These are phyloP conservation scores for Trididemnum clinides DNA, from an alignment of 23 tunicate genomes.

Conservation along the genomic window DNA sequence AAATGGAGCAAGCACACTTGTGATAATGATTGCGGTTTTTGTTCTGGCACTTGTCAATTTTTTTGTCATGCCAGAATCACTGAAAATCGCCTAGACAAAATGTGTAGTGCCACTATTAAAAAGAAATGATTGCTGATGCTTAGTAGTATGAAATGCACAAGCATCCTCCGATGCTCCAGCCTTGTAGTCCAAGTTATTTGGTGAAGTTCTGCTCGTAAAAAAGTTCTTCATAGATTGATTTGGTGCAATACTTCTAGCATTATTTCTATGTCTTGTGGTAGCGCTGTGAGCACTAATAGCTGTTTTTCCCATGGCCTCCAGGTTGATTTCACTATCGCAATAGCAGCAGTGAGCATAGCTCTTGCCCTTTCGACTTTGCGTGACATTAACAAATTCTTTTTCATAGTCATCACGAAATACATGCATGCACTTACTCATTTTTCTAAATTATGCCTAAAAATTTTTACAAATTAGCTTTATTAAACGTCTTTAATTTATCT, in stretches of 20 bases:
- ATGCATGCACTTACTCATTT: slow-evolving; percentile 1
- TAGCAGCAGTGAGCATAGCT: background rate
- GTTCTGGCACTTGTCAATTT: slow-evolving; percentile 1
- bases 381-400: background rate
- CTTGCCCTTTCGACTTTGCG: slow-evolving; percentile 12
- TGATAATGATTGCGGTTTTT: slow-evolving; percentile 22
- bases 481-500: too few species aligned
- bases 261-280: background rate
- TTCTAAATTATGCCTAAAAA: too few species aligned
- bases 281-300: background rate
- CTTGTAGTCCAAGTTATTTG: background rate
- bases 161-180: slow-evolving; percentile 41
- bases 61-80: slow-evolving; percentile 5
- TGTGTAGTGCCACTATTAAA: slow-evolving; percentile 43
- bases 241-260: background rate
- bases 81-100: slow-evolving; percentile 17
- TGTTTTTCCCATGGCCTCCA: background rate
- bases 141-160: slow-evolving; percentile 45
- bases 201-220: background rate
- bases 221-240: slow-evolving; percentile 9
- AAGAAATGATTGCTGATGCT: slow-evolving; percentile 48
- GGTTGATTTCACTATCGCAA: background rate
- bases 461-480: too few species aligned
- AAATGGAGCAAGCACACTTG: slow-evolving; percentile 42
- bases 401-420: slow-evolving; percentile 12